Percentiles rank a stretch among this genome's conserved stretches.
Conservation (phyloP, 2,797 vertebrate species). For the Malacoraja senta region DNA sequence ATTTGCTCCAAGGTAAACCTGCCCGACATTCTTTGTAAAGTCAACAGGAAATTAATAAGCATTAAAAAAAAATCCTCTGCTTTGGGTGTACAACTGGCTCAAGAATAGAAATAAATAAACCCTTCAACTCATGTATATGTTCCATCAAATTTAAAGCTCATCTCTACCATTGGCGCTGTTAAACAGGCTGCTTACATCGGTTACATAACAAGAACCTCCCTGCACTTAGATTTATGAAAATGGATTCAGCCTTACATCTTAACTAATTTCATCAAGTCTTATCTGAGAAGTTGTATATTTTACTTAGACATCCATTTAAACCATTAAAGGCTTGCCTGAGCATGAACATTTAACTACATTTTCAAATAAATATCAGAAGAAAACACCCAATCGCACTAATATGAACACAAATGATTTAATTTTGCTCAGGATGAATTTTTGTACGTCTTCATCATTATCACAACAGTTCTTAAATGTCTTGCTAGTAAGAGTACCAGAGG, state of each 20-base stretch:
- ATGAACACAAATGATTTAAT: not conserved
- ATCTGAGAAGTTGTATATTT: not conserved
- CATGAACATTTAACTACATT: not conserved
- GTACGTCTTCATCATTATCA: not conserved
- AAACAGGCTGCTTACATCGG: not conserved
- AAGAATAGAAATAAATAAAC: not conserved
- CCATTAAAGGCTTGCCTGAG: not conserved
- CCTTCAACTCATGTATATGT: not conserved
- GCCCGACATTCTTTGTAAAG: not conserved
- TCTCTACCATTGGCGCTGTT: not conserved
- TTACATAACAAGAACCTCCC: not conserved
- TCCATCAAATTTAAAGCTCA: not conserved
- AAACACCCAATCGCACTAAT: not conserved
- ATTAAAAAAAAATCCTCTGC: not conserved
- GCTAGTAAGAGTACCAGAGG: not conserved
- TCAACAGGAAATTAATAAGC: not conserved
- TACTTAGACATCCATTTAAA: not conserved
- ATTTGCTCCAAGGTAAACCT: not conserved
- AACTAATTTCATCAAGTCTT: not conserved
- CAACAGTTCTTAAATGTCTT: not conserved
- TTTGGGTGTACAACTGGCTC: not conserved
- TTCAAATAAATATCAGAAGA: not conserved
- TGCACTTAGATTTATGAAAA: not conserved
- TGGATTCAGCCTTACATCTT: not conserved
- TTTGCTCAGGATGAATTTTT: not conserved